Base-by-base conservation (phyloP, 2,113 vertebrate species). In the Microcebus tavaratra region DNA sequence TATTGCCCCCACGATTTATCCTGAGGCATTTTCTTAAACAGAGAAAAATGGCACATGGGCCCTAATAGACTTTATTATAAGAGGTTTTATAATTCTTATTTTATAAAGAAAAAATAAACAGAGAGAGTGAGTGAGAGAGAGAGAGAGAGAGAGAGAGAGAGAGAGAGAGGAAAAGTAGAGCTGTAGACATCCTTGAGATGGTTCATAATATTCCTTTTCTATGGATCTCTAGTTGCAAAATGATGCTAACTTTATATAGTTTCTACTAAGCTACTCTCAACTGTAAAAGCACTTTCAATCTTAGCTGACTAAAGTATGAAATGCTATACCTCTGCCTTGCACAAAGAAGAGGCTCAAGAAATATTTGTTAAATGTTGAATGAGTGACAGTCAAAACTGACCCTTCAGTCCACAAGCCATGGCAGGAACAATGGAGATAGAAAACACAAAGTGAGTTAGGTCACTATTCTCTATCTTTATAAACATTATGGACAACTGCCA, bases 21-120 rank as follows among this genome's bases (percentile, higher is more conserved):
- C 50, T 88, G 80, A 81, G 34, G 20, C 27, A 61, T 65, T 88
- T 48, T 81, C 20, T 94, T 97, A 88, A 84, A 72, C 39, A 76
- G 31, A 89, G 27, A 63, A 79, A 20, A 94, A 70, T 72, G 25
- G 25, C 5, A 39, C 5, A 1, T 59, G 1, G 76, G 39, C 15
- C 42, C 20, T 61, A 65, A 61, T 6, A 61, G 20, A 11, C 76
- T 85, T 84, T 59, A 45, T 75, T 88, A 1, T 72, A 55, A 88
- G 27, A 91, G 39, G 45, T 36, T 36, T 36, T 36, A 36, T n/a
- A 50, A 23, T 9, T 80, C 9, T 45, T 92, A 70, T 20, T 39
- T 53, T 76, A 31, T 25, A 50, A 21, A 70, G 55, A 82, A 9
- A 94, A 73, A 59, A 15, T 73, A 79, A 84, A 67, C 8, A 81